These are phyloP conservation scores for Hyla sarda DNA, from an alignment of 2,113 vertebrate genomes.

Conservation along the genomic window DNA sequence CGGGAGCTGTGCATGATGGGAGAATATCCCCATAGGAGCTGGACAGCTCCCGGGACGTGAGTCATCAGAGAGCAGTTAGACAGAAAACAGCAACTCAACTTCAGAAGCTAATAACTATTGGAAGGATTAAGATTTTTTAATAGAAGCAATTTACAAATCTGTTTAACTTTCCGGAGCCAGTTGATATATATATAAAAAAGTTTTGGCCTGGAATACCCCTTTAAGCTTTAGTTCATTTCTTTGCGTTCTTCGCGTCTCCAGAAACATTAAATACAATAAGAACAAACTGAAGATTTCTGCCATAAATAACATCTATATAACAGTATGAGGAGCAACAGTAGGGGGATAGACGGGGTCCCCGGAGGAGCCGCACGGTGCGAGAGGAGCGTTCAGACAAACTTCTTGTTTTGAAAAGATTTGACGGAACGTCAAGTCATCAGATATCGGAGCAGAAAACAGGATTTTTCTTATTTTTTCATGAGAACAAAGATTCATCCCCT, in stretches of 20 bases:
- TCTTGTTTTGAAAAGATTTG: neutral
- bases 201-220: conserved; percentile 20
- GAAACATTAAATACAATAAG: conserved; percentile 5
- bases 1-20: no score
- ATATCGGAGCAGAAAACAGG: neutral
- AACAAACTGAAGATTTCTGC: conserved; percentile 1
- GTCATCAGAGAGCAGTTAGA: no score
- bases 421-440: neutral
- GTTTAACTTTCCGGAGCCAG: no score
- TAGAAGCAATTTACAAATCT: no score
- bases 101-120: no score
- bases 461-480: neutral
- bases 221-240: conserved; percentile 7
- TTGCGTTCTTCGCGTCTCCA: neutral
- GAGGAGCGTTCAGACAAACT: neutral
- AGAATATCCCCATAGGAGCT: no score
- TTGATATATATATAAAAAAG: conserved; percentile 3
- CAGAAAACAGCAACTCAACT: no score
- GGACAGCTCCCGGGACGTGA: no score
- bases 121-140: no score
- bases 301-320: neutral
- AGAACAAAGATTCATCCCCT: neutral
- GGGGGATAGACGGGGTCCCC: neutral
- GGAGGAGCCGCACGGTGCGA: neutral
- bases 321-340: neutral